Evolutionary conservation across 2,113 vertebrate genomes (phyloP).

Genomic region (Clarias batrachus): DNA sequence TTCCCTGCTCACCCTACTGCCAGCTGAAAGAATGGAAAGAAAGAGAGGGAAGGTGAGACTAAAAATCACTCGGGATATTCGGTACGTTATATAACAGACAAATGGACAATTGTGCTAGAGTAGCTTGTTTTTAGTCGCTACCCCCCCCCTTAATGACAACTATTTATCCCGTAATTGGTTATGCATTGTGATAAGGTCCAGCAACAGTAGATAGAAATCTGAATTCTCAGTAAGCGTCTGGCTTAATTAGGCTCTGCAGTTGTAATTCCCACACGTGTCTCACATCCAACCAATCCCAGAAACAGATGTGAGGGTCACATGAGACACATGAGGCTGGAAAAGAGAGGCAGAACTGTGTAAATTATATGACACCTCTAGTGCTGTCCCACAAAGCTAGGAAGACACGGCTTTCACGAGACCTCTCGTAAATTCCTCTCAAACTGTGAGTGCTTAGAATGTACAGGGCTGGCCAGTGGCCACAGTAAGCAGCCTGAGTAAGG

Average conservation of each 20-base stretch:
- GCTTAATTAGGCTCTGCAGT: conserved; percentile 25
- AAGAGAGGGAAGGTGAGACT: conserved; percentile 19
- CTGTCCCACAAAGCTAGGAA: conserved; percentile 30
- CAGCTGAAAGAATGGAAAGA: conserved; percentile 71
- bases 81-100: background rate
- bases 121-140: background rate
- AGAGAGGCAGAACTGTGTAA: conserved; percentile 27
- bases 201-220: background rate
- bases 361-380: conserved; percentile 28
- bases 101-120: background rate
- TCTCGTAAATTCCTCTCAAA: conserved; percentile 3
- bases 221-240: background rate
- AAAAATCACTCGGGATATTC: background rate
- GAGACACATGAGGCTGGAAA: conserved; percentile 21
- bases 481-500: conserved; percentile 66
- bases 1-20: conserved; percentile 93
- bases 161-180: background rate
- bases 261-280: conserved; percentile 18
- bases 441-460: background rate
- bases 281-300: conserved; percentile 19
- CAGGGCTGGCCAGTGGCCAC: conserved; percentile 40
- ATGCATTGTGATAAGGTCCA: background rate
- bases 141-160: too few species aligned
- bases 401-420: conserved; percentile 22
- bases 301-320: conserved; percentile 40